Percentiles rank a stretch among this genome's conserved stretches.
phyloP scores from a whole-genome alignment of 2,888 invertebrate genomes.

The Molorchus minor region DNA sequence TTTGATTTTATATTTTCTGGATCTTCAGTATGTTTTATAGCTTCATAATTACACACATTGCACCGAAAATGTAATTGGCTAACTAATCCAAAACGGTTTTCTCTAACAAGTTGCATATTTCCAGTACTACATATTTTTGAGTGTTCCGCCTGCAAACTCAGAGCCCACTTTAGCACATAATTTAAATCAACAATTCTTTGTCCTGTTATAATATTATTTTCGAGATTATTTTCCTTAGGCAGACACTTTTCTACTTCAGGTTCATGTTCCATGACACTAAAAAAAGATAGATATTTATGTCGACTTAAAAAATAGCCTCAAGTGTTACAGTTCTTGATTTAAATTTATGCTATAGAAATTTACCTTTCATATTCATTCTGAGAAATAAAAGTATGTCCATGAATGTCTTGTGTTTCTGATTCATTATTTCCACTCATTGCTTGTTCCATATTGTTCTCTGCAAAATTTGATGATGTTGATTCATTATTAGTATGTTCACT shows the following conservation, averaged over 20 bases:
- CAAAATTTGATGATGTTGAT: too few species aligned
- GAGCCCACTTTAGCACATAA: background rate
- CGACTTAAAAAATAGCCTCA: background rate
- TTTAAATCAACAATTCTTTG: background rate
- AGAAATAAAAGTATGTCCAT: background rate
- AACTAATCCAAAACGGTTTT: background rate
- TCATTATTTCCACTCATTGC: too few species aligned
- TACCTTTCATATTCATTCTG: background rate
- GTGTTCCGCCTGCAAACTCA: background rate
- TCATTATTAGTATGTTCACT: too few species aligned
- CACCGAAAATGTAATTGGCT: background rate
- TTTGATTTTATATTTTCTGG: background rate
- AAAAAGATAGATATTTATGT: background rate
- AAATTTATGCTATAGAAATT: too few species aligned
- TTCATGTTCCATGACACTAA: background rate
- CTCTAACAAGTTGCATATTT: background rate
- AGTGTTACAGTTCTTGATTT: background rate
- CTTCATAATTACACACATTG: background rate
- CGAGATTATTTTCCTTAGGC: too few species aligned
- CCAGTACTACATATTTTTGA: background rate
- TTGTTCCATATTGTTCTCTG: too few species aligned
- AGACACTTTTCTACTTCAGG: background rate
- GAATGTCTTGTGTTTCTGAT: too few species aligned
- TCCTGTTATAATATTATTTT: background rate
- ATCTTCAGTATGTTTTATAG: background rate